A percentile compares a stretch with the other conserved stretches of the same genome.
These are phyloP conservation scores for Scaptomyza caliginosa DNA, from an alignment of 2,888 invertebrate genomes.

Conservation along the genomic window DNA sequence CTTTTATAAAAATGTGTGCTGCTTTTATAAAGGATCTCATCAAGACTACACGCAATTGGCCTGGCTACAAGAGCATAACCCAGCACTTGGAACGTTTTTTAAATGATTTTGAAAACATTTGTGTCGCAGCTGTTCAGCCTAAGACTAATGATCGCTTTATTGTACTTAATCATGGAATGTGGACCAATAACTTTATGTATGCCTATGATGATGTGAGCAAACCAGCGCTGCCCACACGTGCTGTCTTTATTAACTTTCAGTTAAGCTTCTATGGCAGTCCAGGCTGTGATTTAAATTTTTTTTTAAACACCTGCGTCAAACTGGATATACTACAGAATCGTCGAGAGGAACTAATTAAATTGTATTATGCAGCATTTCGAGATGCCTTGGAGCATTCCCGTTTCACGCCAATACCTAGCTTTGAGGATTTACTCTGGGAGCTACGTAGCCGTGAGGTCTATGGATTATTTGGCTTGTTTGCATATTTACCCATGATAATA, in stretches of 20 bases:
- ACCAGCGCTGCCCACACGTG: constrained; percentile 61
- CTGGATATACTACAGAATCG: constrained; percentile 60
- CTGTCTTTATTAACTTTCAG: constrained; percentile 82
- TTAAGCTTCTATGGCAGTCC: constrained; percentile 74
- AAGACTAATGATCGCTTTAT: constrained; percentile 67
- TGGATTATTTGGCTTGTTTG: neutral
- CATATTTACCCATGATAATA: neutral
- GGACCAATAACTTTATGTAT: constrained; percentile 85
- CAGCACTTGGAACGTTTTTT: constrained; percentile 71
- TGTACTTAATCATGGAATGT: constrained; percentile 85
- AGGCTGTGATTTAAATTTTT: constrained; percentile 80
- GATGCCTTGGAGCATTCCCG: constrained; percentile 40
- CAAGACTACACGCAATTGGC: constrained; percentile 81
- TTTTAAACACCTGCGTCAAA: constrained; percentile 73
- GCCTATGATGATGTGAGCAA: constrained; percentile 76
- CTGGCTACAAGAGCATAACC: constrained; percentile 83
- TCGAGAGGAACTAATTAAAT: constrained; percentile 67
- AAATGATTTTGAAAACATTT: constrained; percentile 55
- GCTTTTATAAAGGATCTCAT: constrained; percentile 66
- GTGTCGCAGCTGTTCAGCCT: constrained; percentile 47
- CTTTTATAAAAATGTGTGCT: constrained; percentile 64
- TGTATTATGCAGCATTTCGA: constrained; percentile 43
- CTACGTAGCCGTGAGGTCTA: constrained; percentile 20
- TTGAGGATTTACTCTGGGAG: neutral
- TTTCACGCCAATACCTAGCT: constrained; percentile 12